Evolutionary conservation across 1,140 invertebrate genomes (phyloP).

Genomic region (Aradophagus sp.): DNA sequence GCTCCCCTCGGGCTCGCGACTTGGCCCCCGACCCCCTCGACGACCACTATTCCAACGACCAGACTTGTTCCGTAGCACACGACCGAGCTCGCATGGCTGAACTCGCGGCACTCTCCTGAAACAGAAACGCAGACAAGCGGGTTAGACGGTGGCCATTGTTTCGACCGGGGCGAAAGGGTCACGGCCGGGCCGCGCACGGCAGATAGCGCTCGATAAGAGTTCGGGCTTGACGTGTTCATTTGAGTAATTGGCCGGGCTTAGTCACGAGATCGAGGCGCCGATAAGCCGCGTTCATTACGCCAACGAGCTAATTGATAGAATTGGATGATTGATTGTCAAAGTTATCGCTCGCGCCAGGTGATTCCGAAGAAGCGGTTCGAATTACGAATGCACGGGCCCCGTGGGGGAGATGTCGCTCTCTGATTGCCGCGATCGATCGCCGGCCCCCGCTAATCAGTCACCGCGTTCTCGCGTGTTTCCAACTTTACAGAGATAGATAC

Average conservation of each 20-base stretch:
- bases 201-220: conserved; percentile 25
- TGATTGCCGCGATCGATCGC: conserved; percentile 39
- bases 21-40: conserved; percentile 12
- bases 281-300: conserved; percentile 38
- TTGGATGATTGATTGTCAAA: conserved; percentile 48
- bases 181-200: too few species aligned
- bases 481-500: conserved; percentile 1
- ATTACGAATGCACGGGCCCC: conserved; percentile 16
- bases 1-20: conserved; percentile 14
- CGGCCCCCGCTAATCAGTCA: conserved; percentile 31
- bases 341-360: conserved; percentile 38
- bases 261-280: conserved; percentile 26
- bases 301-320: conserved; percentile 38
- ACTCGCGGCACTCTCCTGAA: conserved; percentile 27
- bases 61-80: conserved; percentile 18
- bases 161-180: too few species aligned
- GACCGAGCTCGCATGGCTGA: conserved; percentile 12
- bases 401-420: conserved; percentile 28
- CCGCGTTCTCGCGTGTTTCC: conserved; percentile 18
- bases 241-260: conserved; percentile 39
- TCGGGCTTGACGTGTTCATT: conserved; percentile 33
- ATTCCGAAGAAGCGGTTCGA: conserved; percentile 30
- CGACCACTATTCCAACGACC: conserved; percentile 31
- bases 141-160: conserved; percentile 7
- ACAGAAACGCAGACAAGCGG: conserved; percentile 17